Evolutionary conservation across 2,113 vertebrate species (phyloP).

Genomic region (Mastomys natalensis): DNA sequence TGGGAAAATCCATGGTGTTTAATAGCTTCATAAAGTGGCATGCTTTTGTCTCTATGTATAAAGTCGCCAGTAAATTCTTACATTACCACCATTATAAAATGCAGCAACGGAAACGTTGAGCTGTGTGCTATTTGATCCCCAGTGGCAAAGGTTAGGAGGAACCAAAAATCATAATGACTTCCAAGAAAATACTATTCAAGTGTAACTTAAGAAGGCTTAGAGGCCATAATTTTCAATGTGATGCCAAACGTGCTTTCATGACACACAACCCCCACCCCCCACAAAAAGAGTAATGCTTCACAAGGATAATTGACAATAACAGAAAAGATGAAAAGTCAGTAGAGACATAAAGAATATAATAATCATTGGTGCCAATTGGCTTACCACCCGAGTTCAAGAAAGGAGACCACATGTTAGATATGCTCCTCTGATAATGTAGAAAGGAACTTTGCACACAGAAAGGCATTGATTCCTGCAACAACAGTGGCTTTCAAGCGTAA

Average conservation of each 20-base stretch:
- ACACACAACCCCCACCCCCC: conserved; percentile 52
- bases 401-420: conserved; percentile 27
- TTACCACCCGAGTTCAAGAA: not conserved
- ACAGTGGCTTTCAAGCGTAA: not conserved
- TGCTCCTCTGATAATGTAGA: not conserved
- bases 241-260: conserved; percentile 71
- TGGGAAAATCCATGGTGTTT: conserved; percentile 84
- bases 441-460: not conserved
- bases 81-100: conserved; percentile 83
- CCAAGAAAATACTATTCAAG: conserved; percentile 73
- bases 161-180: conserved; percentile 70
- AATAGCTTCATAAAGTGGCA: conserved; percentile 83
- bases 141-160: conserved; percentile 80
- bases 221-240: conserved; percentile 46
- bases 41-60: conserved; percentile 82
- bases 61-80: conserved; percentile 86
- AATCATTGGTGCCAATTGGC: conserved; percentile 51
- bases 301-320: conserved; percentile 60
- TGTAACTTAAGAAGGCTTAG: conserved; percentile 74
- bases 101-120: conserved; percentile 80
- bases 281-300: conserved; percentile 41
- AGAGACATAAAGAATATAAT: conserved; percentile 58
- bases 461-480: not conserved
- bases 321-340: conserved; percentile 67
- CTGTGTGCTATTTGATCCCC: conserved; percentile 79